Percentiles rank a stretch among this genome's conserved stretches.
Evolutionary conservation across 2,888 invertebrate genomes (phyloP).

Genomic region (Cheilosia variabilis): DNA sequence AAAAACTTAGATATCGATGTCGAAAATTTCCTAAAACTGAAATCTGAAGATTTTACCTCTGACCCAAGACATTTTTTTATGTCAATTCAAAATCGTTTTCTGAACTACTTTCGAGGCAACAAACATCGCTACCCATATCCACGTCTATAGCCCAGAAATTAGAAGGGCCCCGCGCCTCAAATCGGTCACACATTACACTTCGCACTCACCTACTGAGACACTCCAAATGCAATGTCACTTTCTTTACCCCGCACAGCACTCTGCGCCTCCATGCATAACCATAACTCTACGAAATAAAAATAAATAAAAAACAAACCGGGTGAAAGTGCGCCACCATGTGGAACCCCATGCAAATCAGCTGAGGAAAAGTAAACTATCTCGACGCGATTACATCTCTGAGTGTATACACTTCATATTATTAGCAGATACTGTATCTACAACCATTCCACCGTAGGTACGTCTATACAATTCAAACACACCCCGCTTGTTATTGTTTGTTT

Average conservation of each 20-base stretch:
- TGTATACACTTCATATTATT: slow-evolving; percentile 10
- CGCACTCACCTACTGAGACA: slow-evolving; percentile 4
- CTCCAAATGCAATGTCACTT: slow-evolving; percentile 15
- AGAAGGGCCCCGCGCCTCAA: too few relatives aligned
- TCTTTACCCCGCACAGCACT: slow-evolving; percentile 7
- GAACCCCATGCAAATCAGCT: slow-evolving; percentile 49
- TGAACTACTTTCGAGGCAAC: too few relatives aligned
- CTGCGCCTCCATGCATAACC: slow-evolving; percentile 27
- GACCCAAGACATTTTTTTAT: too few relatives aligned
- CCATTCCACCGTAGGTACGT: neutral
- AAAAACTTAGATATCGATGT: too few relatives aligned
- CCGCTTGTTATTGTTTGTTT: slow-evolving; percentile 7
- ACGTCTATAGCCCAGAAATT: too few relatives aligned
- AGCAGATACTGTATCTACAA: slow-evolving; percentile 11
- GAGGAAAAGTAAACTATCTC: slow-evolving; percentile 20
- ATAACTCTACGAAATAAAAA: neutral
- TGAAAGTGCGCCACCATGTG: slow-evolving; percentile 64
- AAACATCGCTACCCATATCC: too few relatives aligned
- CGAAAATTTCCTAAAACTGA: too few relatives aligned
- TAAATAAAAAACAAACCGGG: slow-evolving; percentile 20
- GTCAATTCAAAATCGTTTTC: too few relatives aligned
- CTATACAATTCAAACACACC: slow-evolving; percentile 4
- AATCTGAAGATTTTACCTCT: too few relatives aligned
- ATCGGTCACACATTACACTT: neutral
- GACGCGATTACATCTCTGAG: slow-evolving; percentile 28